Evolutionary conservation across 2,888 invertebrate species (phyloP), one percentile per base, ranked within the genome.

Genomic region (Rotaria macrura): DNA sequence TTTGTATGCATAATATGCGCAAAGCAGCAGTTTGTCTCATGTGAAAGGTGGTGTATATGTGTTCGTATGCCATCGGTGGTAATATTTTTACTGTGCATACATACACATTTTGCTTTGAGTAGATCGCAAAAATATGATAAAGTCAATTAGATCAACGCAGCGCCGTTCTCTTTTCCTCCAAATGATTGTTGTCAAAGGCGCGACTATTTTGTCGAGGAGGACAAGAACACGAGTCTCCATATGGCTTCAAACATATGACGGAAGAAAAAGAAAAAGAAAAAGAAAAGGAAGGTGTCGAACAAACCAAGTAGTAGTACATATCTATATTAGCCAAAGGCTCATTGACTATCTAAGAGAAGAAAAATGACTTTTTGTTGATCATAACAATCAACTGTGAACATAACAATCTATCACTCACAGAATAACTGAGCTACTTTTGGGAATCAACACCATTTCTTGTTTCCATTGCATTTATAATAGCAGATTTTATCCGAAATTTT

Each of bases 41-140:
- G 20, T 29, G 2, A 34, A 65, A 65, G 5, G 65, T 14, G 34
- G 65, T 34, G 34, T 65, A 34, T 29, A 34, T 65, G 29, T 34
- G 29, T 65, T 17, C 20, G 34, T 34, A 34, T 65, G 34, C 34
- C 14, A 65, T 65, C 34, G 65, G 20, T 65, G 20, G 65, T 65
- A 9, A 9, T 65, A 34, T 65, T 65, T 29, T 34, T 5, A 4
- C 12, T 65, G 12, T 65, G 34, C 17, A 29, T 57, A 29, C 20
- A n/a, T 34, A 65, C 38, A 6, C 38, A 17, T 29, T 34, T 20
- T 65, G 12, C 14, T 34, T 1, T 12, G 14, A 65, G 65, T 65
- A 65, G 65, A 65, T 65, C 65, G 65, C 34, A 34, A 65, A 65
- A 65, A 65, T 65, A 65, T 65, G 65, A 65, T 65, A 65, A 34